Conservation (phyloP, 2,113 vertebrate genomes). For the Paratilapia polleni region DNA sequence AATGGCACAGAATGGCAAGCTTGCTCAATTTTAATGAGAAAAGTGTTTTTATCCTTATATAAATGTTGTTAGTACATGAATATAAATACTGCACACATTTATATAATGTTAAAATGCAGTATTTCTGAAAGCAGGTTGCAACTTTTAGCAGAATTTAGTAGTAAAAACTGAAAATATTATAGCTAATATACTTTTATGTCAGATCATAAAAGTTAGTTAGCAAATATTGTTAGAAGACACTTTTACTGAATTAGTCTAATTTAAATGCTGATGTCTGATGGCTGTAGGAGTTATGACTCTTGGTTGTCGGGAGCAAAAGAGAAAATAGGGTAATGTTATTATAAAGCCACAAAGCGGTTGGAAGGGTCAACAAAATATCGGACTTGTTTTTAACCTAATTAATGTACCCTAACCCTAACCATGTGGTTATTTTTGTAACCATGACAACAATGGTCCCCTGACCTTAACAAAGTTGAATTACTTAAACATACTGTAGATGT, state of each 20-base stretch:
- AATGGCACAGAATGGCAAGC: neutral
- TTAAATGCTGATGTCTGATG: neutral
- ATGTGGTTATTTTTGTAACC: slow-evolving; percentile 12
- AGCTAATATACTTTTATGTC: neutral
- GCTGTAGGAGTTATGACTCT: neutral
- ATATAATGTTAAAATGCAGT: too few species aligned
- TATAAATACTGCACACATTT: neutral
- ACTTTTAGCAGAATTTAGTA: neutral
- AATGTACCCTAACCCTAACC: neutral
- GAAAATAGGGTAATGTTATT: neutral
- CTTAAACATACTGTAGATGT: slow-evolving; percentile 10
- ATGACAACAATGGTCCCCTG: neutral
- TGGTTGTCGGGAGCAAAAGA: neutral
- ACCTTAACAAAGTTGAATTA: slow-evolving; percentile 4
- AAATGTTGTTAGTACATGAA: neutral
- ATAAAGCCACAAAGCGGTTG: neutral
- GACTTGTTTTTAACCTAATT: neutral
- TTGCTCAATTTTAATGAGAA: neutral
- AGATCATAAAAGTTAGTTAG: neutral
- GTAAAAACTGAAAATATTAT: neutral
- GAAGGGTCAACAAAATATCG: slow-evolving; percentile 9
- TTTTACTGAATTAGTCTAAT: neutral
- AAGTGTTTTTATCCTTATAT: neutral
- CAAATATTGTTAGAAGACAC: neutral
- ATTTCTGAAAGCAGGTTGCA: neutral